phyloP scores from a whole-genome alignment of 1,140 invertebrate genomes.

The Hycleus cichorii region DNA sequence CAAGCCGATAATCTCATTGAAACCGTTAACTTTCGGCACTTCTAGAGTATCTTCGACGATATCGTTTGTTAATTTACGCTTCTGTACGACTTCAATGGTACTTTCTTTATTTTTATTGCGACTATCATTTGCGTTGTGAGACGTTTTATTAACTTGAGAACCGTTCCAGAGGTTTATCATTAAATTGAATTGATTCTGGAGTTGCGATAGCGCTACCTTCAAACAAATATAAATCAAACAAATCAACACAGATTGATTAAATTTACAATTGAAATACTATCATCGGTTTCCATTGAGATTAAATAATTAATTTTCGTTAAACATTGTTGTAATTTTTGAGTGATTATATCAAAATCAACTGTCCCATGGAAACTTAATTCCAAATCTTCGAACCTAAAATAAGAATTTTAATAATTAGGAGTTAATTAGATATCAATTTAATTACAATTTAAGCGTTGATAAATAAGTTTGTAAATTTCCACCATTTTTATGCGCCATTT shows the following conservation, averaged over 20 bases:
- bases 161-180: neutral
- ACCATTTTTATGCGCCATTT: slow-evolving; percentile 6
- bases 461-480: slow-evolving; percentile 4
- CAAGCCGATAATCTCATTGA: slow-evolving; percentile 31
- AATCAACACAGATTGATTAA: neutral
- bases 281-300: slow-evolving; percentile 4
- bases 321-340: slow-evolving; percentile 11
- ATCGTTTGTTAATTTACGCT: too few species aligned
- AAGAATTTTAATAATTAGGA: neutral
- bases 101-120: too few species aligned
- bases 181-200: neutral
- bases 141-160: too few species aligned
- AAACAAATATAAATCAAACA: neutral
- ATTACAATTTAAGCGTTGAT: slow-evolving; percentile 8
- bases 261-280: slow-evolving; percentile 6
- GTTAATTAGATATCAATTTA: neutral
- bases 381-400: slow-evolving; percentile 12
- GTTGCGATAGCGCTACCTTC: slow-evolving; percentile 1
- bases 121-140: too few species aligned
- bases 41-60: neutral
- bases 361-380: neutral
- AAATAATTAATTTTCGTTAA: slow-evolving; percentile 8
- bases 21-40: slow-evolving; percentile 26
- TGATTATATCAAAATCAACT: slow-evolving; percentile 6
- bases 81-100: too few species aligned